Conservation (phyloP, 92 coral and sea anemone species). For the Actinernus sp. region DNA sequence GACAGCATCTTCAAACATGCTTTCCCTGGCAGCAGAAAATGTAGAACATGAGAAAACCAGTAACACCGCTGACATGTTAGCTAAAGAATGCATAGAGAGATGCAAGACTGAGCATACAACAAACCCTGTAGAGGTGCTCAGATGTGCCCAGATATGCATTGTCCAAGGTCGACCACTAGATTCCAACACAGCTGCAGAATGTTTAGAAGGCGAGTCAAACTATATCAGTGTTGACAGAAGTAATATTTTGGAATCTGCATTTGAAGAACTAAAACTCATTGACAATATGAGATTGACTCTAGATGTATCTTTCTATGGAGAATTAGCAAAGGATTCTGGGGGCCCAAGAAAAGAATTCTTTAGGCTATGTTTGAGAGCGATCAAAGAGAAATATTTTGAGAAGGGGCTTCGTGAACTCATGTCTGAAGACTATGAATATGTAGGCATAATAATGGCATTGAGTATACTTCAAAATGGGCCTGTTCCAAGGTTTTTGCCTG, state of each 20-base stretch:
- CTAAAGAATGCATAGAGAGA: background rate
- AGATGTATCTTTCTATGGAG: slow-evolving; percentile 65
- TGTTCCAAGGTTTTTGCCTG: slow-evolving; percentile 60
- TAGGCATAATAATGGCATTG: slow-evolving; percentile 68
- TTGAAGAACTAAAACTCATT: slow-evolving; percentile 34
- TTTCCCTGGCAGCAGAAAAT: background rate
- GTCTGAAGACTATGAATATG: slow-evolving; percentile 52
- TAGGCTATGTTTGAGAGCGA: slow-evolving; percentile 40
- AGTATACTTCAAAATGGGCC: slow-evolving; percentile 74
- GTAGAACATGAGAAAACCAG: background rate
- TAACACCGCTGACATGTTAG: background rate
- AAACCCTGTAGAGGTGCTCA: background rate
- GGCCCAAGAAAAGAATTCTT: slow-evolving; percentile 71
- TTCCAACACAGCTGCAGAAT: background rate
- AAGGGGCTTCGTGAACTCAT: slow-evolving; percentile 55
- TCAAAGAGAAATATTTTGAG: slow-evolving; percentile 46
- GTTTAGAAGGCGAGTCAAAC: background rate
- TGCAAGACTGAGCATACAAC: background rate
- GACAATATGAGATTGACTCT: slow-evolving; percentile 44
- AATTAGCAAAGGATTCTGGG: slow-evolving; percentile 59
- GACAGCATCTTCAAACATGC: background rate
- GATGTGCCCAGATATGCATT: background rate
- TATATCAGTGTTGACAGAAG: background rate
- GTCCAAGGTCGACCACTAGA: background rate
- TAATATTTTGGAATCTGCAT: slow-evolving; percentile 3